Evolutionary conservation across 2,888 invertebrate species (phyloP), one percentile per base, ranked within the genome.

Genomic region (Lithophane leautieri): DNA sequence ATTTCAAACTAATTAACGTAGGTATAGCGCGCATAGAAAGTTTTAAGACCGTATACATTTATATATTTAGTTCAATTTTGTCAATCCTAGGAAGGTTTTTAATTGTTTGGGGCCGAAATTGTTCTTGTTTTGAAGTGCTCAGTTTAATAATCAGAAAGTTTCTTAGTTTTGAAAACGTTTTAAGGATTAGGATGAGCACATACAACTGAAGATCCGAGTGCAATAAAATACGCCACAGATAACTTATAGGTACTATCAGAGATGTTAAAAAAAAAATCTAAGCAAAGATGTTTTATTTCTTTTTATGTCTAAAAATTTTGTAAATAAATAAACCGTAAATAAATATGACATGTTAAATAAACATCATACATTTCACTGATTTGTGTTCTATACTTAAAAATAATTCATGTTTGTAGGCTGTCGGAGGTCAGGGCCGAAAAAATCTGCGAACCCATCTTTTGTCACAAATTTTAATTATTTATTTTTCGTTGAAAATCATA

Each of bases 1-100:
- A 82, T 82, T 76, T 70, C 14, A 14, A 84, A 82, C 65, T 76
- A 79, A 82, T 82, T 78, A 75, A 73, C 68, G 71, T n/a, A n/a
- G n/a, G n/a, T 50, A 58, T 60, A 68, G 62, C 58, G 67, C 69
- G 70, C 63, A 47, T 44, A 61, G 12, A 50, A 78, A 86, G 70
- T 77, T 83, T 71, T 56, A 47, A 50, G 7, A 11, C 19, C 11
- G 14, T n/a, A 47, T 8, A 28, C 9, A 50, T 50, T 28, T 19
- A 50, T 44, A 34, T 66, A 70, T 65, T 72, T 63, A 19, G 54
- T 50, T 68, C 19, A 70, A 34, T 73, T 71, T 56, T 25, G 66
- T 66, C 25, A 74, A 73, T 67, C 12, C 52, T 67, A 44, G 34
- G 54, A 66, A 44, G 14, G 16, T 67, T 72, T 73, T 50, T 50